Percentiles rank a stretch among this genome's conserved stretches.
phyloP scores from a whole-genome alignment of 2,888 invertebrate species.

The Papilio gigon region DNA sequence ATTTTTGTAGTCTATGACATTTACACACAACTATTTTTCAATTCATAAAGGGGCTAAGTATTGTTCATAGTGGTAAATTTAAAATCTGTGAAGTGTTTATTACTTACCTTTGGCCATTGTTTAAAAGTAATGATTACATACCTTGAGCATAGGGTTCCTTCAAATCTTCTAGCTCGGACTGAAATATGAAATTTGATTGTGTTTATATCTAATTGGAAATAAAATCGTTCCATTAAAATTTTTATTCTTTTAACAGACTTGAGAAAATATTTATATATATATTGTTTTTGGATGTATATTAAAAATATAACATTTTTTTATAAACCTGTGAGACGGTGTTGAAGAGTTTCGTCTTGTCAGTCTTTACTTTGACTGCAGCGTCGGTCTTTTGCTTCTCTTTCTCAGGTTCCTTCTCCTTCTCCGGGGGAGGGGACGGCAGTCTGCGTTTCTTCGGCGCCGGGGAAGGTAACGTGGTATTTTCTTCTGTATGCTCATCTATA shows the following conservation, averaged over 20 bases:
- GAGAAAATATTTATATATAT: too few relatives aligned
- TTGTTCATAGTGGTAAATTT: too few relatives aligned
- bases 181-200: conserved; percentile 49
- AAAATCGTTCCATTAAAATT: too few relatives aligned
- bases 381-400: conserved; percentile 54
- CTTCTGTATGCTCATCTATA: conserved; percentile 77
- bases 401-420: conserved; percentile 47
- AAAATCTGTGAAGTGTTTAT: too few relatives aligned
- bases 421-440: conserved; percentile 57
- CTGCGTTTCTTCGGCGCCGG: conserved; percentile 71
- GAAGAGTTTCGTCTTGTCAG: conserved; percentile 61
- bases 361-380: conserved; percentile 49
- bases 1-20: too few relatives aligned
- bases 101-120: background rate
- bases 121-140: conserved; percentile 56
- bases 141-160: conserved; percentile 72
- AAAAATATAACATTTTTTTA: background rate
- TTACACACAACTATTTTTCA: too few relatives aligned
- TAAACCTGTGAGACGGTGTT: conserved; percentile 66
- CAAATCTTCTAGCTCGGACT: conserved; percentile 72
- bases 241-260: too few relatives aligned
- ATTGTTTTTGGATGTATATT: too few relatives aligned
- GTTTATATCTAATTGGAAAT: background rate
- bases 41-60: too few relatives aligned
- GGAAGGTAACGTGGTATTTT: conserved; percentile 65